Conservation (phyloP, 1,140 invertebrate species). For the Mylabris phalerata region DNA sequence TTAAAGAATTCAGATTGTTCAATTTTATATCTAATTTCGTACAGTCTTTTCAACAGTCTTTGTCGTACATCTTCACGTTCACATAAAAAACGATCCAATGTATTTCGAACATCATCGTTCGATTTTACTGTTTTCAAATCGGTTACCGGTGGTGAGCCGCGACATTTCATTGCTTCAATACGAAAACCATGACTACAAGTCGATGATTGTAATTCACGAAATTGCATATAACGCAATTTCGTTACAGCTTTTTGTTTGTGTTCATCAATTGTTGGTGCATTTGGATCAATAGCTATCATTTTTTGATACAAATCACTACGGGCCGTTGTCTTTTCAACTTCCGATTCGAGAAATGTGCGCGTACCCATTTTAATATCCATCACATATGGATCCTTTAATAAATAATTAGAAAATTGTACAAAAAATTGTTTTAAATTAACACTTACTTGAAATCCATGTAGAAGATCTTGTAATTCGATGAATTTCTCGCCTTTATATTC, state of each 20-base stretch:
- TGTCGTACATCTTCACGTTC: constrained; percentile 57
- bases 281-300: constrained; percentile 89
- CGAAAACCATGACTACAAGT: constrained; percentile 88
- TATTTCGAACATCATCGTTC: constrained; percentile 67
- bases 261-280: constrained; percentile 78
- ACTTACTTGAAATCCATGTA: constrained; percentile 61
- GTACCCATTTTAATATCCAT: constrained; percentile 93
- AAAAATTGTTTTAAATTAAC: constrained; percentile 5
- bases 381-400: constrained; percentile 63
- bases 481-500: constrained; percentile 80
- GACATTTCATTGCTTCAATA: constrained; percentile 90
- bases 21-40: constrained; percentile 69
- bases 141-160: constrained; percentile 64
- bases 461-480: constrained; percentile 83
- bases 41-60: constrained; percentile 66
- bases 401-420: not conserved
- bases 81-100: constrained; percentile 71
- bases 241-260: constrained; percentile 72
- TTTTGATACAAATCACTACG: constrained; percentile 78
- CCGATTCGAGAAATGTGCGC: constrained; percentile 87
- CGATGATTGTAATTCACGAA: constrained; percentile 88
- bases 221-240: constrained; percentile 92
- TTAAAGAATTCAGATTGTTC: constrained; percentile 83
- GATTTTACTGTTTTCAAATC: constrained; percentile 73
- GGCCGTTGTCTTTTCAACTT: constrained; percentile 78